Evolutionary conservation across 2,888 invertebrate species (phyloP), one percentile per base, ranked within the genome.

Genomic region (Acanthosepion lycidas): DNA sequence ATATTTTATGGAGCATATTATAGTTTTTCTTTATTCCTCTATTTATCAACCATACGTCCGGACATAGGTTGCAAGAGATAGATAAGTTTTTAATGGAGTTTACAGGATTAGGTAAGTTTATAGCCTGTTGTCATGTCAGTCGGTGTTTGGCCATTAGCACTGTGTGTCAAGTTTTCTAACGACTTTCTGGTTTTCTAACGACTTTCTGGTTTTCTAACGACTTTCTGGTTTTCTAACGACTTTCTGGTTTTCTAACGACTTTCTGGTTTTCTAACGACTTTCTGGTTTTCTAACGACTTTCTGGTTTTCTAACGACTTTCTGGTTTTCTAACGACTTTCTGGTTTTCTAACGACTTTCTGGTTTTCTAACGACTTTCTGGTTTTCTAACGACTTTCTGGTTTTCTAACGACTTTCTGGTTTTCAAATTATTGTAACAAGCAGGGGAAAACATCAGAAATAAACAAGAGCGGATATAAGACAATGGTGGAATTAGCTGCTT

Each of bases 1-100:
- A 33, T 78, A 78, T 78, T 78, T 78, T 78, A 78, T 78, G 78
- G 78, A 78, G n/a, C 78, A 78, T 78, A 78, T 78, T 78, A 78
- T 78, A 78, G 78, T 78, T 12, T 33, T 78, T 78, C 28, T n/a
- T 78, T n/a, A 78, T 78, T 78, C 78, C n/a, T 33, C n/a, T 12
- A 78, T n/a, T 78, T n/a, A 78, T 78, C n/a, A 78, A 12, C n/a
- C 18, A n/a, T 5, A 78, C n/a, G 15, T n/a, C n/a, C n/a, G 1
- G n/a, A 15, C 78, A n/a, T 18, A 78, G 78, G n/a, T 78, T 78
- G n/a, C 5, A 15, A 33, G 15, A n/a, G 78, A n/a, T 78, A n/a
- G 78, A 78, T 78, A 78, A 78, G n/a, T 33, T 78, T n/a, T n/a
- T 78, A 78, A 33, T 78, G 78, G 78, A 78, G 5, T n/a, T n/a